Evolutionary conservation across 1,140 invertebrate genomes (phyloP).

Genomic region (Achatina immaculata): DNA sequence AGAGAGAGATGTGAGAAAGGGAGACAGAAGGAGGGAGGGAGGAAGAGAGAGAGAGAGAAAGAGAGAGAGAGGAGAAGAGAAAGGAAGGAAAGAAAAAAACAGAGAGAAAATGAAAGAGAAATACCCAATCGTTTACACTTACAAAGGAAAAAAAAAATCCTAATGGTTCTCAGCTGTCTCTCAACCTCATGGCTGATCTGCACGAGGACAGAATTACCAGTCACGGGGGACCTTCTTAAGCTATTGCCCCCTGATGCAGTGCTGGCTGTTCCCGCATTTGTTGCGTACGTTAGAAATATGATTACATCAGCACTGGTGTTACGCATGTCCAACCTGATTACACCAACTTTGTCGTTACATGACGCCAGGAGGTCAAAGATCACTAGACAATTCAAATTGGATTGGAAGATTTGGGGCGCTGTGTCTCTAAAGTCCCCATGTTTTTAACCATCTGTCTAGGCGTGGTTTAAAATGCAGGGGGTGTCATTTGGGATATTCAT

Average conservation of each 20-base stretch:
- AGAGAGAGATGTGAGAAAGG: slow-evolving; percentile 1
- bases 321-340: slow-evolving; percentile 3
- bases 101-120: background rate
- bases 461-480: background rate
- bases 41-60: slow-evolving; percentile 16
- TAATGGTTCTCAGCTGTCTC: background rate
- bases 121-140: background rate
- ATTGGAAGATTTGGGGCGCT: background rate
- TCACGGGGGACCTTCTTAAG: background rate
- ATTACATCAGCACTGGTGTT: background rate
- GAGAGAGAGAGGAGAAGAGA: background rate
- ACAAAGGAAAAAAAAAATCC: background rate
- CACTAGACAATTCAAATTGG: background rate
- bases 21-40: slow-evolving; percentile 27
- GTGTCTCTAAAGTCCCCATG: background rate
- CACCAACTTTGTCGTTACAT: background rate
- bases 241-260: background rate
- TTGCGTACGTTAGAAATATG: background rate
- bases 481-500: background rate
- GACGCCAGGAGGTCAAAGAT: background rate
- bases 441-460: slow-evolving; percentile 7
- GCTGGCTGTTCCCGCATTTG: slow-evolving; percentile 9
- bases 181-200: background rate
- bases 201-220: background rate
- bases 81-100: background rate